Evolutionary conservation across 53 echinoderm and acorn worm species (phyloP).

Genomic region (Glandiceps talaboti): DNA sequence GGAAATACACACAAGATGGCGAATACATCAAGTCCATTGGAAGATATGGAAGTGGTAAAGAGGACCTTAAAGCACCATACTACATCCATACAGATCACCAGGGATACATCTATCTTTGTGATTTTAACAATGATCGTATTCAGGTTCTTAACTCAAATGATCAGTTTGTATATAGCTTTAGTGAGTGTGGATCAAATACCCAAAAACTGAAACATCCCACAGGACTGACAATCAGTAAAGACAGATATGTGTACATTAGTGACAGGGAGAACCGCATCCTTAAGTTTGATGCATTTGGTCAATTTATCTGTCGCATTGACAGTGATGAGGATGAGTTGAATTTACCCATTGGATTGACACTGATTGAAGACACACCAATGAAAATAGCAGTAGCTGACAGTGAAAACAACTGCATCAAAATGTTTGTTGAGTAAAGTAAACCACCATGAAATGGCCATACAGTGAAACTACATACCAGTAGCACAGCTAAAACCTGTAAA

Average conservation of each 20-base stretch:
- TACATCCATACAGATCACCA: constrained; percentile 58
- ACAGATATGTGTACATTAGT: background rate
- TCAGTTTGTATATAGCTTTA: constrained; percentile 49
- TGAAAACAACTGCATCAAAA: background rate
- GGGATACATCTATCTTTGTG: constrained; percentile 81
- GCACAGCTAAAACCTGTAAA: too few relatives aligned
- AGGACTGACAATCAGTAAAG: background rate
- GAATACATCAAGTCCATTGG: constrained; percentile 23
- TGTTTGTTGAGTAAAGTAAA: background rate
- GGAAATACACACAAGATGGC: background rate
- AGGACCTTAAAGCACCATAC: too few relatives aligned
- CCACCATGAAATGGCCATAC: too few relatives aligned
- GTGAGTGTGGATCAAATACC: constrained; percentile 57
- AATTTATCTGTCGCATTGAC: background rate
- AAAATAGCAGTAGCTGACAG: background rate
- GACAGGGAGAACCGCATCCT: background rate
- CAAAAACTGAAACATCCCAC: background rate
- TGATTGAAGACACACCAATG: background rate
- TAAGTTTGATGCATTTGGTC: background rate
- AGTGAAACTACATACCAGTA: too few relatives aligned
- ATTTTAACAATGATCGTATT: constrained; percentile 74
- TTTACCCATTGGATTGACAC: background rate
- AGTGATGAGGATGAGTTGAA: background rate
- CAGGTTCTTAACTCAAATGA: constrained; percentile 68
- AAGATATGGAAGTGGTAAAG: constrained; percentile 49